Evolutionary conservation across 2,113 vertebrate genomes (phyloP).

Genomic region (Columbina picui): DNA sequence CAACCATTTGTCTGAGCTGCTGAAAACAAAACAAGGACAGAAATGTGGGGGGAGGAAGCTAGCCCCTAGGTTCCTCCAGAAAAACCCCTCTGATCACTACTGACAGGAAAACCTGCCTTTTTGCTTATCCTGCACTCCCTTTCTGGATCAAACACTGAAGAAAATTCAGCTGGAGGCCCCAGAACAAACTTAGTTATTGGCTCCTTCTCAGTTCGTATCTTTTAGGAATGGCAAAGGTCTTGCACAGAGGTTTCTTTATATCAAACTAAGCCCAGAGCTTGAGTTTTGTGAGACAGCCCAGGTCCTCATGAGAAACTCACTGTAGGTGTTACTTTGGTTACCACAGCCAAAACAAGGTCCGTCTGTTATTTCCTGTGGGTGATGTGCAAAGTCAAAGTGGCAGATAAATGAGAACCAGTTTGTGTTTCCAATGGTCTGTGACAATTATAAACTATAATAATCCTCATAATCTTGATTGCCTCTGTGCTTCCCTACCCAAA

Average conservation of each 20-base stretch:
- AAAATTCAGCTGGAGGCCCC: background rate
- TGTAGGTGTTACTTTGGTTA: background rate
- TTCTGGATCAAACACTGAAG: background rate
- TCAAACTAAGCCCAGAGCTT: background rate
- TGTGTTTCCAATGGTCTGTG: background rate
- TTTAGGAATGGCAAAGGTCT: background rate
- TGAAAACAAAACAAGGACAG: background rate
- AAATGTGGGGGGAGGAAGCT: background rate
- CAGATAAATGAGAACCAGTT: background rate
- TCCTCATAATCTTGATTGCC: background rate
- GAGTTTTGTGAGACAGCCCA: background rate
- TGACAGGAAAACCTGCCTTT: background rate
- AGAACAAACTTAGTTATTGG: background rate
- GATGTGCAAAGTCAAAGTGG: background rate
- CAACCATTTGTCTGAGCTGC: background rate
- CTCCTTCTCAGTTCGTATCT: background rate
- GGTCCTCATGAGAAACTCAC: background rate
- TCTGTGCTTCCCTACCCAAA: background rate
- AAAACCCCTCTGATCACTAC: background rate
- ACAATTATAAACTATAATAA: background rate
- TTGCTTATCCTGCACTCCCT: background rate
- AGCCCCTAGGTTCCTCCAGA: background rate
- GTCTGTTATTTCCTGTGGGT: background rate
- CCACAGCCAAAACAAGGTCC: background rate
- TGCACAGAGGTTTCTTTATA: background rate